Evolutionary conservation across 64 coral and sea anemone genomes (phyloP), one percentile per base, ranked within the genome.

Genomic region (Montipora foliosa): DNA sequence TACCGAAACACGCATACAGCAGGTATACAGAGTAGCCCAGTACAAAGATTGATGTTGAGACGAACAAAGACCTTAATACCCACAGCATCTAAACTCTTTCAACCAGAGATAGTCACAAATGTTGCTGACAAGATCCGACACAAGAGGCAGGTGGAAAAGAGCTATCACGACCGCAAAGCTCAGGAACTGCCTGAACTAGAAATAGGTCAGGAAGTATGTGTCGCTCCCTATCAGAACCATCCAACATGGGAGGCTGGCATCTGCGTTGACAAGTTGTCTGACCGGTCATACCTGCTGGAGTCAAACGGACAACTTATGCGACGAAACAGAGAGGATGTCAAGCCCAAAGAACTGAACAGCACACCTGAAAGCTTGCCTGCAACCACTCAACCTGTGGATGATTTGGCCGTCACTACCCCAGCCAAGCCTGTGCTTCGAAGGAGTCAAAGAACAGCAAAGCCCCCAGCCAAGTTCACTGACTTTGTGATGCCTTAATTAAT

Each of bases 221-320:
- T 64, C 3, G 13, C 60, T 3, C 60, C 60, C 5, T 9, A 55
- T 55, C 52, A 55, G 52, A 55, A 55, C 52, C 52, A 55, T 9
- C 52, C 52, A 6, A 55, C 5, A 55, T 55, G 52, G 9, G 52
- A 9, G 52, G 52, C 5, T 6, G 52, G 52, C 52, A 55, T 9
- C 52, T 55, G 62, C 75, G 53, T 87, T 16, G 72, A 93, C 29
- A 93, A 93, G 78, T 77, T 93, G 58, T 93, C 91, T 15, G 83
- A 93, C 59, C 24, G 91, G n/a, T 93, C 91, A 87, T 93, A n/a
- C n/a, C n/a, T n/a, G n/a, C n/a, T n/a, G n/a, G n/a, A n/a, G n/a
- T n/a, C n/a, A n/a, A 93, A 49, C 22, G 74, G 59, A 21, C 20
- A 87, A 55, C 48, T 66, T 44, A 16, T 93, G 52, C 81, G 91